phyloP scores from a whole-genome alignment of 1,140 invertebrate genomes.

The Ruditapes philippinarum region DNA sequence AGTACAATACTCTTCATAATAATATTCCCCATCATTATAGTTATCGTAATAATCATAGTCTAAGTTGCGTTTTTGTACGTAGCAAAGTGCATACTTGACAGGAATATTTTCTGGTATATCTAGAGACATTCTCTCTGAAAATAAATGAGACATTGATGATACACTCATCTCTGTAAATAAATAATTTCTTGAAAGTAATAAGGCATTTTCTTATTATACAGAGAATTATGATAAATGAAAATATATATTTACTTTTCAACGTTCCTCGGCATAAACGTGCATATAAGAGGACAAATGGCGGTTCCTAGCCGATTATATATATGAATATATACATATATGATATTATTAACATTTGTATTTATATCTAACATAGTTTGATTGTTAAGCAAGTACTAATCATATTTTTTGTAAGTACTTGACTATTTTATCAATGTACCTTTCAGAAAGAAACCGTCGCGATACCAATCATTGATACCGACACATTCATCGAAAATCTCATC shows the following conservation, averaged over 20 bases:
- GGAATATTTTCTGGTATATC: background rate
- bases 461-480: background rate
- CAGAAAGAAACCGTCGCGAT: background rate
- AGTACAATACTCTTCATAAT: background rate
- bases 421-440: background rate
- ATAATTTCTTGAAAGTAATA: background rate
- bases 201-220: background rate
- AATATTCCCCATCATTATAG: background rate
- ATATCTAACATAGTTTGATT: no score
- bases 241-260: no score
- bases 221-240: background rate
- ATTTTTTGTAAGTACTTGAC: background rate
- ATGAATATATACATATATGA: no score
- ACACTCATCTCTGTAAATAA: background rate
- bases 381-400: no score
- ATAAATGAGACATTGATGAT: background rate
- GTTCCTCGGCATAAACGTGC: no score
- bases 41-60: background rate
- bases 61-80: background rate
- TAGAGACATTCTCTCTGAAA: background rate
- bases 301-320: no score
- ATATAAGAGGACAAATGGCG: no score
- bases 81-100: background rate
- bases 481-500: background rate
- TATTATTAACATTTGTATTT: no score